These are phyloP conservation scores for Pedionomus torquatus DNA, from an alignment of 2,113 vertebrate genomes.

Conservation along the genomic window DNA sequence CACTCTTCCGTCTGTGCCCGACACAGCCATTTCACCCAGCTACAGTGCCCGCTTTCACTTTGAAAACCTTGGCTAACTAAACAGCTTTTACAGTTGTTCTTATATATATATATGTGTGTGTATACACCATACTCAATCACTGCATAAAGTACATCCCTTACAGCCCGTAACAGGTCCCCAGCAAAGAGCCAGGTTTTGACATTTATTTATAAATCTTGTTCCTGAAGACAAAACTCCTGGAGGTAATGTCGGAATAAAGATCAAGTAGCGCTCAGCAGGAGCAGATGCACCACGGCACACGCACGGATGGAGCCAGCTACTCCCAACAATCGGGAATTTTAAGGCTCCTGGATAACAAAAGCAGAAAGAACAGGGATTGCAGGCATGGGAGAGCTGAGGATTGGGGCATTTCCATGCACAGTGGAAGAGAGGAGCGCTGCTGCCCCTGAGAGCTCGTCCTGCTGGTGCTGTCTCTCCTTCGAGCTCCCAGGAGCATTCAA, in stretches of 20 bases:
- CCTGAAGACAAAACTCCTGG: not conserved
- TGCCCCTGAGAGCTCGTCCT: not conserved
- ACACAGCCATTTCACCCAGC: not conserved
- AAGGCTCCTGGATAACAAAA: constrained; percentile 22
- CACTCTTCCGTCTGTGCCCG: not conserved
- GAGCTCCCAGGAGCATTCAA: not conserved
- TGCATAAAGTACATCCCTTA: not conserved
- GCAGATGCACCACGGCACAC: not conserved
- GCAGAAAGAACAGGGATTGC: not conserved
- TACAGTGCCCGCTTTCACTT: not conserved
- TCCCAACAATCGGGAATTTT: not conserved
- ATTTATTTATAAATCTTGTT: not conserved
- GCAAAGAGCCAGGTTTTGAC: not conserved
- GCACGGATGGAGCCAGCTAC: not conserved
- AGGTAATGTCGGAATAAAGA: not conserved
- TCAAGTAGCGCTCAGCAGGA: not conserved
- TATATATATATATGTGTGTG: accelerated
- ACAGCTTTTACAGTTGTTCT: not conserved
- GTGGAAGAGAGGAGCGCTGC: not conserved
- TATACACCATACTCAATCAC: not conserved
- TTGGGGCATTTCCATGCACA: not conserved
- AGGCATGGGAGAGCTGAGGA: not conserved
- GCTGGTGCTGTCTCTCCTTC: not conserved
- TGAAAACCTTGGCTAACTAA: not conserved
- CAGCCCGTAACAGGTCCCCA: not conserved